These are phyloP conservation scores for Athrips mouffetella DNA, from an alignment of 2,888 invertebrate species.

Conservation along the genomic window DNA sequence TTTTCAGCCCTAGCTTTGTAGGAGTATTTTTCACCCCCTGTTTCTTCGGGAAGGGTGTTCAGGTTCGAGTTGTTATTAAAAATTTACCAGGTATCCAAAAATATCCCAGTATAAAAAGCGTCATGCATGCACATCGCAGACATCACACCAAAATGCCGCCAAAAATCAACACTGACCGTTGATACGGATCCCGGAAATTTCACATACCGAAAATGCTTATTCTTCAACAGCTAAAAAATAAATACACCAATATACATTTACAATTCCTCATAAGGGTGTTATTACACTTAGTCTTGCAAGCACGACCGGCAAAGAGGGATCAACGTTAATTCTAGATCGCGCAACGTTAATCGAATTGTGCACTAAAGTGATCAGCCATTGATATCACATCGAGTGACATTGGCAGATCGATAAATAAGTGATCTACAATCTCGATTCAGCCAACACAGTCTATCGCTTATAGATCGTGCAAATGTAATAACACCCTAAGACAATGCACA, in stretches of 20 bases:
- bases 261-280: conserved; percentile 30
- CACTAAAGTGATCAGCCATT: too few relatives aligned
- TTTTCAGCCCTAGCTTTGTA: too few relatives aligned
- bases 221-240: conserved; percentile 77
- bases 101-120: conserved; percentile 38
- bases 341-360: too few relatives aligned
- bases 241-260: conserved; percentile 77
- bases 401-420: too few relatives aligned
- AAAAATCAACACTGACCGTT: conserved; percentile 72
- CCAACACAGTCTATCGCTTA: too few relatives aligned
- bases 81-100: neutral
- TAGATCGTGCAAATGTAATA: too few relatives aligned
- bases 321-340: too few relatives aligned
- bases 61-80: neutral
- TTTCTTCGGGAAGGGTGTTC: neutral
- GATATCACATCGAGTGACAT: too few relatives aligned
- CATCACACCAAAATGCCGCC: conserved; percentile 61
- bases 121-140: conserved; percentile 71
- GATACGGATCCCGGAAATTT: conserved; percentile 75
- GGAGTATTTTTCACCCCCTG: too few relatives aligned
- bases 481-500: too few relatives aligned
- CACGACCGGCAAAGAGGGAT: too few relatives aligned
- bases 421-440: too few relatives aligned
- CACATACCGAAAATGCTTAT: conserved; percentile 78
- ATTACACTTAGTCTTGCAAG: conserved; percentile 33